These are phyloP conservation scores for Plebejus anna DNA, from an alignment of 2,888 invertebrate genomes.

Conservation along the genomic window DNA sequence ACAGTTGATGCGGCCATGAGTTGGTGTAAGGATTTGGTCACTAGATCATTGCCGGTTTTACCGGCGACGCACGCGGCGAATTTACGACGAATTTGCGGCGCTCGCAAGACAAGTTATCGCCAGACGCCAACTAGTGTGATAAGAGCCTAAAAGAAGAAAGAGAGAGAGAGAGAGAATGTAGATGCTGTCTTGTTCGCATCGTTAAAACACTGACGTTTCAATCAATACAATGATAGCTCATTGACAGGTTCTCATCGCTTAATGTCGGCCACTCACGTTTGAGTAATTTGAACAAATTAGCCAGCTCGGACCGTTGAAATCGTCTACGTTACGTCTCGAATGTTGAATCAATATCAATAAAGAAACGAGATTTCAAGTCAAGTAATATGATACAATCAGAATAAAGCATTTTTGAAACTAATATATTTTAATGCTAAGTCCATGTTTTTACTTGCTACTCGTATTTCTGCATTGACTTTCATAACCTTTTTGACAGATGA, in stretches of 20 bases:
- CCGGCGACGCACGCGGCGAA: neutral
- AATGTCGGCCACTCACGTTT: neutral
- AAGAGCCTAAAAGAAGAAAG: neutral
- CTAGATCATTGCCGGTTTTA: neutral
- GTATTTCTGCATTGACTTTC: too few species aligned
- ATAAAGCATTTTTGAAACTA: too few species aligned
- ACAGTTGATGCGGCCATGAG: neutral
- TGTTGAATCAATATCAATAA: neutral
- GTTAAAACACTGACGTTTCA: slow-evolving; percentile 11
- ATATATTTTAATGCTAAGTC: too few species aligned
- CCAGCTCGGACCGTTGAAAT: neutral
- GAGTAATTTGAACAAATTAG: slow-evolving; percentile 4
- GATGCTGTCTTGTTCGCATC: neutral
- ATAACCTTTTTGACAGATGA: too few species aligned
- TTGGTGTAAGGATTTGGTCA: neutral
- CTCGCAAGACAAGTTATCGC: too few species aligned
- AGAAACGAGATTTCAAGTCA: too few species aligned
- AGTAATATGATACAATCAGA: too few species aligned
- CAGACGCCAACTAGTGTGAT: neutral
- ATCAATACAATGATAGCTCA: slow-evolving; percentile 2
- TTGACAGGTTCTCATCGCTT: neutral
- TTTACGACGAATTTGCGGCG: neutral
- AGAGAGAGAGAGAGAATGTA: neutral
- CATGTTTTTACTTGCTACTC: too few species aligned
- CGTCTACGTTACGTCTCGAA: neutral